A percentile compares a stretch with the other conserved stretches of the same genome.
Evolutionary conservation across 2,797 vertebrate species (phyloP).

Genomic region (Balearica regulorum): DNA sequence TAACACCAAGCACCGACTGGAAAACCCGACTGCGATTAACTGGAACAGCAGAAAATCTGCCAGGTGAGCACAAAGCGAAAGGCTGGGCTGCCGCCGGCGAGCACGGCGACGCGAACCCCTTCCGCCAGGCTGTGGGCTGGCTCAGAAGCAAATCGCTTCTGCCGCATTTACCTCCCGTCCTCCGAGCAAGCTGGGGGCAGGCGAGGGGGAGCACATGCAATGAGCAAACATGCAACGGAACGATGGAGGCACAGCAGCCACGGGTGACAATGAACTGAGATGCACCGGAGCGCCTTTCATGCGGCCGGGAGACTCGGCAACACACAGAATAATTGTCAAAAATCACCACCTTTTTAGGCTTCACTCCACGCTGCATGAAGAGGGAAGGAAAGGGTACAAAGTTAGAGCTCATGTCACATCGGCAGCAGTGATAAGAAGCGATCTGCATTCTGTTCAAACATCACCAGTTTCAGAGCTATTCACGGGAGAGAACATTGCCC

Average conservation of each 20-base stretch:
- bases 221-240: neutral
- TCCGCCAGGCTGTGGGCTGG: too few relatives aligned
- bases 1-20: accelerated
- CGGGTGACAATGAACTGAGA: neutral
- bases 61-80: accelerated
- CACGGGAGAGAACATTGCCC: accelerated
- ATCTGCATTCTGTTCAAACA: neutral
- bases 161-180: neutral
- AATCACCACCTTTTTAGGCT: constrained; percentile 96
- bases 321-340: constrained; percentile 58
- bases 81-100: neutral
- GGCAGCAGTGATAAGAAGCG: accelerated
- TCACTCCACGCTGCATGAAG: constrained; percentile 91
- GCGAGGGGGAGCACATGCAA: neutral
- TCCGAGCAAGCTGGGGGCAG: neutral
- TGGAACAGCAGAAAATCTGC: neutral
- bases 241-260: neutral
- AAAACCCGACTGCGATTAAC: neutral
- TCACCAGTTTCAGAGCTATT: accelerated
- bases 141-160: neutral
- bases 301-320: neutral
- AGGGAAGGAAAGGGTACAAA: constrained; percentile 70
- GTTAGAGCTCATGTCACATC: constrained; percentile 65
- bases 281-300: neutral
- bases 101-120: too few relatives aligned